Evolutionary conservation across 2,113 vertebrate species (phyloP).

Genomic region (Hippotragus niger): DNA sequence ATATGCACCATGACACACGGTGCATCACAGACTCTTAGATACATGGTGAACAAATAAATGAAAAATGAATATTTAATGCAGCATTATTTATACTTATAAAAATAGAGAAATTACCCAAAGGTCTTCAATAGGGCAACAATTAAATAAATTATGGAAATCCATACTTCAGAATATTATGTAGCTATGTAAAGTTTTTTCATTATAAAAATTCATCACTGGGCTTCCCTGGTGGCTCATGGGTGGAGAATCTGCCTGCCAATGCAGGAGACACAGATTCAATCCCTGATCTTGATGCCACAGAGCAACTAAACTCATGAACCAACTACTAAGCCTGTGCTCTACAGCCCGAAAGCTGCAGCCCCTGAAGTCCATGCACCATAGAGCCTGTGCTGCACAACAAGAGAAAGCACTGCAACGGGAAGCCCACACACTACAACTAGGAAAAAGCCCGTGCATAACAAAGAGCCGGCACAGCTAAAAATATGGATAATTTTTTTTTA

Average conservation of each 20-base stretch:
- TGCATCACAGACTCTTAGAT: background rate
- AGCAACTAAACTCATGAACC: background rate
- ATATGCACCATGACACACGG: background rate
- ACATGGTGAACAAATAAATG: background rate
- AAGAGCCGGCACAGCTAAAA: background rate
- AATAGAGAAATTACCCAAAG: background rate
- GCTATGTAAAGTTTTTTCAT: background rate
- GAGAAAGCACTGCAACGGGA: background rate
- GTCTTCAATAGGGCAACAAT: background rate
- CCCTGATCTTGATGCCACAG: background rate
- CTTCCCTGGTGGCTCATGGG: background rate
- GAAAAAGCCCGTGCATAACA: background rate
- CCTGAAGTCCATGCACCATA: rapidly evolving
- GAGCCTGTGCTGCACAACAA: background rate
- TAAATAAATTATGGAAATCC: background rate
- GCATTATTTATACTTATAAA: background rate
- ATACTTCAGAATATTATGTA: background rate
- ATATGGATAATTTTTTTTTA: rapidly evolving
- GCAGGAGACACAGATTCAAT: background rate
- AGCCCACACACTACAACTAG: background rate
- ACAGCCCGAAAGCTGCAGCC: background rate
- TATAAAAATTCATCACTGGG: background rate
- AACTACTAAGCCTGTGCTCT: background rate
- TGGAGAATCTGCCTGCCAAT: background rate
- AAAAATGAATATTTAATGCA: background rate